Evolutionary conservation across 2,113 vertebrate species (phyloP).

Genomic region (Aspidoscelis tigris): DNA sequence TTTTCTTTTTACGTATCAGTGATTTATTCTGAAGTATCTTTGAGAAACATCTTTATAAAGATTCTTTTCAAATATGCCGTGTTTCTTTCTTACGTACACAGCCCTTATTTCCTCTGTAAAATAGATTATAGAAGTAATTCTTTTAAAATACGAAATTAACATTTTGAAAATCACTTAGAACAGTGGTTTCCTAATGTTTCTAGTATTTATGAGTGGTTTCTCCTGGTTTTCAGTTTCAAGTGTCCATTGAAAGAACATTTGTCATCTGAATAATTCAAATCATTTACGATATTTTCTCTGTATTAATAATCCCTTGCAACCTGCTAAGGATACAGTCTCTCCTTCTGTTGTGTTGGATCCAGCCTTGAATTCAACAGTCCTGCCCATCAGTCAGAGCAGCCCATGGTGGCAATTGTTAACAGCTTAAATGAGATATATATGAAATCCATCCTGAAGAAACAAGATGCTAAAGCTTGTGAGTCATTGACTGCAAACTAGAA

Average conservation of each 20-base stretch:
- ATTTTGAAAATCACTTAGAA: not conserved
- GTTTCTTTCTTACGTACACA: not conserved
- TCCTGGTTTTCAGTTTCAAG: not conserved
- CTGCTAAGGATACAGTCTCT: not conserved
- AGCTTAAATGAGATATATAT: not conserved
- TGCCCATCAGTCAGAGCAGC: not conserved
- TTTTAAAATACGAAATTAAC: not conserved
- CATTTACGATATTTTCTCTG: not conserved
- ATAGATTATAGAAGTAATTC: not conserved
- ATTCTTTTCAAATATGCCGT: not conserved
- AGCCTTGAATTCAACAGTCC: not conserved
- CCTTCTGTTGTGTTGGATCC: not conserved
- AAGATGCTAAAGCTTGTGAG: slow-evolving; percentile 22
- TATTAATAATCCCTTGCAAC: not conserved
- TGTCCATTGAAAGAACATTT: not conserved
- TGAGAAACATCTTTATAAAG: not conserved
- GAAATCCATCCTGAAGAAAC: not conserved
- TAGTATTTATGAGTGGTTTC: not conserved
- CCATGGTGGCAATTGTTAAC: not conserved
- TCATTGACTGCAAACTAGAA: slow-evolving; percentile 4
- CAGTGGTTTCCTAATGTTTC: not conserved
- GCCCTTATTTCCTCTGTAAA: not conserved
- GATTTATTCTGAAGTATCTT: not conserved
- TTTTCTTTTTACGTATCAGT: not conserved
- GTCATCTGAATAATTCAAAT: not conserved